Percentiles rank a stretch among this genome's conserved stretches.
Evolutionary conservation across 92 coral and sea anemone species (phyloP).

Genomic region (Epizoanthus scotinus): DNA sequence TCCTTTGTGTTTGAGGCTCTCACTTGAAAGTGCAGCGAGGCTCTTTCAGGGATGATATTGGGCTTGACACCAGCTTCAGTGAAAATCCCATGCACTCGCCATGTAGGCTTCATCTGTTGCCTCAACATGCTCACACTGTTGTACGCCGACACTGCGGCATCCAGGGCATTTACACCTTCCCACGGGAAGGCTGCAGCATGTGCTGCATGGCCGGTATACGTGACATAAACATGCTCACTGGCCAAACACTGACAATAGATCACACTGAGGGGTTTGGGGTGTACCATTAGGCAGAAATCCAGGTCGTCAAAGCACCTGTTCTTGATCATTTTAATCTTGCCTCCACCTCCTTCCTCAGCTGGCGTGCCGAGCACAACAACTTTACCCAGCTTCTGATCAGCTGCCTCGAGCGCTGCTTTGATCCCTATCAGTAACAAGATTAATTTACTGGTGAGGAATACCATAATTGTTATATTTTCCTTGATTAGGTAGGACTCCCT

Average conservation of each 20-base stretch:
- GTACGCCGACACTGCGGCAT: conserved; percentile 95
- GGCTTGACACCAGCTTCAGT: conserved; percentile 87
- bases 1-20: conserved; percentile 84
- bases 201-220: conserved; percentile 74
- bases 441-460: no score
- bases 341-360: conserved; percentile 95
- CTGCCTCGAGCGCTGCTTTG: conserved; percentile 85
- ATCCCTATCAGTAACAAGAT: conserved; percentile 54
- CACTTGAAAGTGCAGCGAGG: conserved; percentile 62
- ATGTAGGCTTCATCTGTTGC: conserved; percentile 92
- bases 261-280: conserved; percentile 84
- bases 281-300: conserved; percentile 92
- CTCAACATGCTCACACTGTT: conserved; percentile 79
- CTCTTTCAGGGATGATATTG: conserved; percentile 84
- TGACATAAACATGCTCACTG: conserved; percentile 54
- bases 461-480: no score
- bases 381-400: conserved; percentile 69
- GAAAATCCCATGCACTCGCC: conserved; percentile 93
- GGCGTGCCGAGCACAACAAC: conserved; percentile 93
- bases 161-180: conserved; percentile 93
- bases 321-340: conserved; percentile 84
- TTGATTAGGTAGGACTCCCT: no score
- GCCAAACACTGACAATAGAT: conserved; percentile 77
- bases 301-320: conserved; percentile 88
- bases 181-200: conserved; percentile 97